Base-by-base conservation (phyloP, 2,888 invertebrate genomes). In the Sialis lutaria region DNA sequence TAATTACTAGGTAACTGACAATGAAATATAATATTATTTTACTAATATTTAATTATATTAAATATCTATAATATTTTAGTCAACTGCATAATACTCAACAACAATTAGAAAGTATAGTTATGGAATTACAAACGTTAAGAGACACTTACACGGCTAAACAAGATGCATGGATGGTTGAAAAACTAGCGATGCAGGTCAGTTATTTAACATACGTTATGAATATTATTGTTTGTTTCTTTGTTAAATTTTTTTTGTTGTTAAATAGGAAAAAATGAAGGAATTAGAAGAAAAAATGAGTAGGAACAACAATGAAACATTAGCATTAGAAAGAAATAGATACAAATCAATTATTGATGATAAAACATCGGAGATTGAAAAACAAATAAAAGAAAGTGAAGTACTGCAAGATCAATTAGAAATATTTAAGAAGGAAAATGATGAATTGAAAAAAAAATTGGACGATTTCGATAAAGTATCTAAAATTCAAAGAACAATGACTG, bases 381-480 rank as follows among this genome's bases (percentile, higher is more conserved):
- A 82, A 42, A 76, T 75, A 42, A 77, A 78, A 44, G 80, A 85
- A 58, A 74, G 75, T 52, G 74, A 76, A 50, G 73, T 75, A 53
- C 69, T 79, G 53, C 69, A 74, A 51, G 84, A 87, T 56, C 79
- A 86, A 60, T 72, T 82, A 51, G 77, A 82, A 49, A 82, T 81
- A 51, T 64, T 84, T 56, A 73, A 76, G 52, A 77, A 73, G 64
- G 79, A 80, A 76, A 77, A 83, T 59, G 91, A 91, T 54, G 90
- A 88, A 58, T 65, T 85, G 2, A 76, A 75, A 53, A 73, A 79
- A 55, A 88, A 88, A 60, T 62, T 90, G 33, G 88, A 85, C 58
- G 90, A 90, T 63, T 89, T 82, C 61, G 84, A 85, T 58, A 82
- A 81, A 61, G 82, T 90, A 3, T 79, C 81, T 40, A 88, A 89